phyloP scores from a whole-genome alignment of 2,797 vertebrate genomes.

The Poliocrania exsul region DNA sequence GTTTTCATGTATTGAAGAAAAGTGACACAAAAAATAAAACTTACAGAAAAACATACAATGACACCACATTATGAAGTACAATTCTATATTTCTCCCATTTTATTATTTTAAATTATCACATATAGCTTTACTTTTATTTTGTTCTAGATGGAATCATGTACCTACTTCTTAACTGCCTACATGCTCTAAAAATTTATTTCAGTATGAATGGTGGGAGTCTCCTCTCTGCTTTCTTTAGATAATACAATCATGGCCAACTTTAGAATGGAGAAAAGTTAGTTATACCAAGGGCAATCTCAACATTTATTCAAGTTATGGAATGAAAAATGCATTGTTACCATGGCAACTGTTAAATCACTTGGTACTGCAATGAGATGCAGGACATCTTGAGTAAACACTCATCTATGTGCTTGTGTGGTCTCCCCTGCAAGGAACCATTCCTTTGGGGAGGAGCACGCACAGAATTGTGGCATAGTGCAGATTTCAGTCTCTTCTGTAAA shows the following conservation, averaged over 20 bases:
- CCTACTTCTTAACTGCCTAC: not conserved
- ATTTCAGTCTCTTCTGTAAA: not conserved
- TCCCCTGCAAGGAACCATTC: not conserved
- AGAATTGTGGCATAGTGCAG: not conserved
- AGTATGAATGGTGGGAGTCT: not conserved
- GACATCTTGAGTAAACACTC: constrained; percentile 60
- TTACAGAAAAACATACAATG: not conserved
- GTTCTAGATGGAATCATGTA: not conserved
- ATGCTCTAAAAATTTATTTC: not conserved
- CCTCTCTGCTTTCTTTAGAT: not conserved
- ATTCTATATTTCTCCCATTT: not conserved
- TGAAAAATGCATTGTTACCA: constrained; percentile 62
- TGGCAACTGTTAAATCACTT: constrained; percentile 65
- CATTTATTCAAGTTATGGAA: constrained; percentile 66
- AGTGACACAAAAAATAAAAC: not conserved
- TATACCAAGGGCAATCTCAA: constrained; percentile 49
- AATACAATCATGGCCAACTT: constrained; percentile 7
- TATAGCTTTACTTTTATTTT: not conserved
- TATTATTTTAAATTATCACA: not conserved
- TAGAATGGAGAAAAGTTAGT: constrained; percentile 21
- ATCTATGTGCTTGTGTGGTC: not conserved
- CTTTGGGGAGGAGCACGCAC: not conserved
- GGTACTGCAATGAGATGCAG: constrained; percentile 48
- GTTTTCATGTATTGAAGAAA: not conserved
- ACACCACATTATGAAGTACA: not conserved